Base-by-base conservation (phyloP, 1,140 invertebrate species). In the Achatina immaculata region DNA sequence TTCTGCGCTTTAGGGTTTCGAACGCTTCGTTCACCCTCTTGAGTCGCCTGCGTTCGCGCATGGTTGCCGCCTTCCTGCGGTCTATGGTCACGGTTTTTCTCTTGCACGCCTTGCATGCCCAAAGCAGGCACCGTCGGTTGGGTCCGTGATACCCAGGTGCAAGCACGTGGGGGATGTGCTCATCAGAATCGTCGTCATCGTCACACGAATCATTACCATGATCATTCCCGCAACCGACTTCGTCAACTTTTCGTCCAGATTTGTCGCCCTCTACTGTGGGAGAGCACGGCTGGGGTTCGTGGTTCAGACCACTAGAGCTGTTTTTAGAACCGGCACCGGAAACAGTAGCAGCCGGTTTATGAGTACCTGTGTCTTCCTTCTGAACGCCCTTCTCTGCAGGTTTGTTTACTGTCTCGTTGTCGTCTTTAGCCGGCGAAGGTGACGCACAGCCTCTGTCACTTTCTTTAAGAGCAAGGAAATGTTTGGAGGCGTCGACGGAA, bases 21-120 rank as follows among this genome's bases (percentile, higher is more conserved):
- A 99, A 99, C 0, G 98, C 98, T 92, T 99, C 98, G 91, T 99
- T 99, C 83, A 99, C 98, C 94, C 98, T 98, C 88, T 97, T 93
- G 51, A 99, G 93, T 82, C 98, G 93, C 83, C 98, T 92, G 83
- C 98, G 92, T 90, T 99, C 98, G 0, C 98, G 92, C 89, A 99
- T 93, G 0, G 98, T 99, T 1, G 98, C 98, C 7, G 98, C 98
- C 93, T 98, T 98, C 87, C 98, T 93, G 55, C 98, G 92, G 91
- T 99, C 98, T 0, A 99, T 95, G 6, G 96, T 95, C 28, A 98
- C 96, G 6, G 95, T 96, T 92, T 98, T 98, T 91, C 96, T 95
- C 90, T 98, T 98, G 92, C 97, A 98, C 0, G 96, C 96, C 90
- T 98, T 98, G 91, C 97, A 98, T 7, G 97, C 97, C 97, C 97